phyloP scores from a whole-genome alignment of 2,888 invertebrate genomes.

The Strigamia transsilvanica region DNA sequence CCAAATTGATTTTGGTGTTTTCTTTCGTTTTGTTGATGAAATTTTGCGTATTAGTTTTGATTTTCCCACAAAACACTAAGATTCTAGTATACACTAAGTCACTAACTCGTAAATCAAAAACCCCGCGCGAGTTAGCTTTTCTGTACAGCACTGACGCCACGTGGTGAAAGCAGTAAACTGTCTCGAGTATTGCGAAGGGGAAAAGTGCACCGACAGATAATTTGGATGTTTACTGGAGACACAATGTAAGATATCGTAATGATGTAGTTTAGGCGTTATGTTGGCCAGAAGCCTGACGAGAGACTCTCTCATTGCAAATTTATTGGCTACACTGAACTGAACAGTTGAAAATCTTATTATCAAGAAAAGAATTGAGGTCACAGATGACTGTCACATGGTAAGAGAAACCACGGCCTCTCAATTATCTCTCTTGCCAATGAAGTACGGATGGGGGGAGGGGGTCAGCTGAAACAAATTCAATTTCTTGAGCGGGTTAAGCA shows the following conservation, averaged over 20 bases:
- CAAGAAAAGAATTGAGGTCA: slow-evolving; percentile 49
- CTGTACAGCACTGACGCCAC: slow-evolving; percentile 32
- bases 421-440: slow-evolving; percentile 47
- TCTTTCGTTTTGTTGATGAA: no score
- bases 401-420: slow-evolving; percentile 49
- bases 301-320: slow-evolving; percentile 34
- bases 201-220: slow-evolving; percentile 2
- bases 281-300: slow-evolving; percentile 47
- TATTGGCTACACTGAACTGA: slow-evolving; percentile 45
- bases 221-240: slow-evolving; percentile 37
- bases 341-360: slow-evolving; percentile 46
- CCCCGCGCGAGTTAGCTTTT: slow-evolving; percentile 20
- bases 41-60: no score
- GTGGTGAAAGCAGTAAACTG: slow-evolving; percentile 23
- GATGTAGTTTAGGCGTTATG: slow-evolving; percentile 45
- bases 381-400: slow-evolving; percentile 49
- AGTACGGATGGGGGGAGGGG: slow-evolving; percentile 33
- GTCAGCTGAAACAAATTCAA: slow-evolving; percentile 49
- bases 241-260: slow-evolving; percentile 32
- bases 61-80: neutral
- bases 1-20: no score
- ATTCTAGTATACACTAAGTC: neutral
- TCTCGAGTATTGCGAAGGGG: neutral
- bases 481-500: slow-evolving; percentile 49
- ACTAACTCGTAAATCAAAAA: slow-evolving; percentile 10